Percentiles rank a stretch among this genome's conserved stretches.
Evolutionary conservation across 2,888 invertebrate genomes (phyloP).

Genomic region (Scaptomyza cyrtandrae): DNA sequence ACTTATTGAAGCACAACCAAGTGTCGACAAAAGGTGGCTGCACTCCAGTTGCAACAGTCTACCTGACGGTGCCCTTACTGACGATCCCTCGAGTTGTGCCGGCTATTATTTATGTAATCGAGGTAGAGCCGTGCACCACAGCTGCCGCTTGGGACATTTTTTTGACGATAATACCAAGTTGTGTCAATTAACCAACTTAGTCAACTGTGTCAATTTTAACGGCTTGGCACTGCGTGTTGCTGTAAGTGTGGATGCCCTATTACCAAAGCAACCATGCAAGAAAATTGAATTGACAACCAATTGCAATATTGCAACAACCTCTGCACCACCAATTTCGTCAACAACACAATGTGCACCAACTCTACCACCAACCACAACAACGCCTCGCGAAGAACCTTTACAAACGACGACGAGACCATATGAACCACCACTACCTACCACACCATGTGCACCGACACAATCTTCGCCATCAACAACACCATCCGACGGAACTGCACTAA

Average conservation of each 20-base stretch:
- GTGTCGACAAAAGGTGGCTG: conserved; percentile 16
- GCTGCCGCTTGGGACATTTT: conserved; percentile 34
- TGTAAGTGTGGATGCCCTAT: conserved; percentile 6
- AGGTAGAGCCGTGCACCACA: conserved; percentile 39
- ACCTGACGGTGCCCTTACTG: conserved; percentile 28
- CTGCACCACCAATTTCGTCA: background rate
- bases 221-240: conserved; percentile 42
- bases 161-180: conserved; percentile 33
- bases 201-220: conserved; percentile 42
- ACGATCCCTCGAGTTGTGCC: conserved; percentile 40
- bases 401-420: background rate
- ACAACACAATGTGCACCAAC: too few species aligned
- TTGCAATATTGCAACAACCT: too few species aligned
- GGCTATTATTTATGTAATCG: conserved; percentile 41
- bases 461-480: background rate
- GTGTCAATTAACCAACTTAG: conserved; percentile 31
- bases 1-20: conserved; percentile 16
- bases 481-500: background rate
- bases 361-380: too few species aligned
- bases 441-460: conserved; percentile 11
- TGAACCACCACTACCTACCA: conserved; percentile 16
- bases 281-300: background rate
- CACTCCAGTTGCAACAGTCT: conserved; percentile 36
- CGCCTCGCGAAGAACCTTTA: too few species aligned
- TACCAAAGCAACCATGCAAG: background rate